Evolutionary conservation across 2,888 invertebrate species (phyloP), one percentile per base, ranked within the genome.

Genomic region (Xanthia togata): DNA sequence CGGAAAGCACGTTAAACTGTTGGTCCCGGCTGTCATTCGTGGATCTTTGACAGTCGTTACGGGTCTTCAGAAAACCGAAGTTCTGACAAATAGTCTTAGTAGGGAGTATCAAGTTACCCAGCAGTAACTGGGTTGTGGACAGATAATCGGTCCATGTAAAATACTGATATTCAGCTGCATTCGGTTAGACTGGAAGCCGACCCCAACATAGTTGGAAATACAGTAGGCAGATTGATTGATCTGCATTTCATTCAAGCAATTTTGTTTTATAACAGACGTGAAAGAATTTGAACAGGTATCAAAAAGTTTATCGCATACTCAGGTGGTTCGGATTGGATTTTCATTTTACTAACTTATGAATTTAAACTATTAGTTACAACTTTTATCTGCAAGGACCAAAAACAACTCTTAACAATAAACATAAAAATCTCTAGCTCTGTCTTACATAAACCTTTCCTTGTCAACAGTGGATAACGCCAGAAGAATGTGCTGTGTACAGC

Each of bases 401-500:
- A 26, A 20, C 5, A 26, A 17, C 6, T n/a, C 8, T 38, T 41
- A 17, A 44, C 2, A 53, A 31, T 47, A 4, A 17, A 6, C 20
- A 8, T 31, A 41, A 44, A 35, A 2, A 14, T 63, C 0, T 53
- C 12, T 23, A 17, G 0, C 14, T 14, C 8, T 11, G 2, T 63
- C 57, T 81, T 70, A 81, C 17, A 20, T 17, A 35, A n/a, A 14
- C n/a, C 4, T 82, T 2, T 80, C 14, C 65, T 94, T 94, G 91
- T 94, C 92, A 20, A 26, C 94, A 97, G 97, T 97, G 96, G 97
- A 96, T 97, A 80, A 96, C 96, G 0, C 94, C 95, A 3, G 96
- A 97, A 85, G 96, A 97, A 88, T 96, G 96, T 72, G 95, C 94
- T 14, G 94, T 94, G 76, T 96, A 96, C 92, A 92, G 92, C 59